Evolutionary conservation across 2,888 invertebrate species (phyloP).

Genomic region (Agrotis ipsilon): DNA sequence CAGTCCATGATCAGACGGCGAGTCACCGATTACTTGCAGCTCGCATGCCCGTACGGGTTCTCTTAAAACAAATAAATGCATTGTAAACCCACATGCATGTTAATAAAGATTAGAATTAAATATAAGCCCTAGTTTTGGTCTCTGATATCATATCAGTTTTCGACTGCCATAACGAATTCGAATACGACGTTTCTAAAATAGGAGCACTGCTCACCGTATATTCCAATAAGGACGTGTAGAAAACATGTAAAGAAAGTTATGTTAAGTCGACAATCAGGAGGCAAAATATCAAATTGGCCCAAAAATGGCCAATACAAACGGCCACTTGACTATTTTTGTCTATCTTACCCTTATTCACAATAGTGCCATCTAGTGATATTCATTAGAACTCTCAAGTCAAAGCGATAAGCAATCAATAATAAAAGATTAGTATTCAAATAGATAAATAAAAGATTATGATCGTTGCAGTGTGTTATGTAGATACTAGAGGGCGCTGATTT

Average conservation of each 20-base stretch:
- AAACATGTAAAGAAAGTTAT: no score
- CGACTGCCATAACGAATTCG: not conserved
- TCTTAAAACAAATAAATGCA: not conserved
- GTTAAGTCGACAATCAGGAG: no score
- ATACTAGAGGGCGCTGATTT: not conserved
- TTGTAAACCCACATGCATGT: not conserved
- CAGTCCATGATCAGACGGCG: no score
- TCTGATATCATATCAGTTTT: no score
- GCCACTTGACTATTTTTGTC: not conserved
- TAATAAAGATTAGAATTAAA: no score
- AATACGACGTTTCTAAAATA: not conserved
- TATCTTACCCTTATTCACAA: not conserved
- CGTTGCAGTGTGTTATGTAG: not conserved
- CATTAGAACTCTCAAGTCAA: not conserved
- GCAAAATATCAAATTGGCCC: no score
- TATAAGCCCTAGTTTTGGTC: no score
- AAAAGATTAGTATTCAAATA: not conserved
- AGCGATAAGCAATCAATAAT: not conserved
- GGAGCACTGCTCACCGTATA: not conserved
- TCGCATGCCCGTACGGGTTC: no score
- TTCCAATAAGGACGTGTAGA: not conserved
- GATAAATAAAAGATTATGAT: not conserved
- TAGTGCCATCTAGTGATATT: slow-evolving; percentile 26
- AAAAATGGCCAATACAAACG: not conserved
- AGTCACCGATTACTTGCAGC: no score